phyloP scores from a whole-genome alignment of 30 jellyfish, hydroid and myxozoan species.

The Aurelia aurita region DNA sequence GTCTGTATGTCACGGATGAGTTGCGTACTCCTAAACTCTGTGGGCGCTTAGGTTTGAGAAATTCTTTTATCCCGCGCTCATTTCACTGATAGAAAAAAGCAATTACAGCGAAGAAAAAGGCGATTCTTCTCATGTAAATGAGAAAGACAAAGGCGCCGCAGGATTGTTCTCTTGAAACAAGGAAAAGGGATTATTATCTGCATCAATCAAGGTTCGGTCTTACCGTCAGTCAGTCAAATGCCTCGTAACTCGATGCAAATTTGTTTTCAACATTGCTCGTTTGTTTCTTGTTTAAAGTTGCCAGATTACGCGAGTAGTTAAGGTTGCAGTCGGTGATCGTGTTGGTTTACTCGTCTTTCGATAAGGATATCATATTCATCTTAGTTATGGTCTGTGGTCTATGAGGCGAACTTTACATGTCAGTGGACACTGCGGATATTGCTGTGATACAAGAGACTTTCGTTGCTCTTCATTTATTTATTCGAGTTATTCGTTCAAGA shows the following conservation, averaged over 20 bases:
- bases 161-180: conserved; percentile 68
- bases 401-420: conserved; percentile 61
- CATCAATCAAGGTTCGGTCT: conserved; percentile 33
- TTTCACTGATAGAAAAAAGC: conserved; percentile 59
- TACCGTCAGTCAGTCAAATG: conserved; percentile 8
- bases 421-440: conserved; percentile 10
- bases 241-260: conserved; percentile 33
- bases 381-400: conserved; percentile 76
- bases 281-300: conserved; percentile 17
- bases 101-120: conserved; percentile 66
- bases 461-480: background rate
- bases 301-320: conserved; percentile 47
- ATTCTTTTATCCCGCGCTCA: conserved; percentile 62
- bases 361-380: conserved; percentile 60
- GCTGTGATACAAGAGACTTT: conserved; percentile 4
- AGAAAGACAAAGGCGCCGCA: conserved; percentile 70
- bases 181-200: conserved; percentile 25
- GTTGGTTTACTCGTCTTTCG: conserved; percentile 62
- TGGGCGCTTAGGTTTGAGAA: conserved; percentile 45
- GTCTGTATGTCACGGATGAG: conserved; percentile 12
- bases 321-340: conserved; percentile 29
- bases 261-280: conserved; percentile 16
- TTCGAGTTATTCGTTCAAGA: background rate
- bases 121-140: conserved; percentile 64
- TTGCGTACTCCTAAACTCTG: conserved; percentile 36